Evolutionary conservation across 2,888 invertebrate species (phyloP), one percentile per base, ranked within the genome.

Genomic region (Bimastos eiseni): DNA sequence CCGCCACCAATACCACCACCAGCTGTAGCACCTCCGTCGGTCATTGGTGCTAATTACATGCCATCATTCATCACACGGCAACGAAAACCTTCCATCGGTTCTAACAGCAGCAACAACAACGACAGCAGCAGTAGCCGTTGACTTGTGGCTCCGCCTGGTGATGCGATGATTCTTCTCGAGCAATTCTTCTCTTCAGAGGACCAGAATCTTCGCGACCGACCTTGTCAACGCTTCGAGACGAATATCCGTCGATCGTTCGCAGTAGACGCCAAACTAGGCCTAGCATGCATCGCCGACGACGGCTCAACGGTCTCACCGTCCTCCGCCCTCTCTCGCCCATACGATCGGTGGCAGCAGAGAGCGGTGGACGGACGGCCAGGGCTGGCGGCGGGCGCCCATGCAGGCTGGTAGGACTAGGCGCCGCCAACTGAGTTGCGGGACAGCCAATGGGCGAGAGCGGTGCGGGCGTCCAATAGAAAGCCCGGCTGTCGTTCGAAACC

Each of bases 131-230:
- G 70, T 1, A 30, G 70, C 11, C 70, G 70, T 70, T 70, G 70
- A 70, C 70, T 70, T 70, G 70, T 70, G n/a, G n/a, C 70, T 70
- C 70, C 70, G 70, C 70, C 70, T 70, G 70, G 70, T n/a, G 70
- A 70, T 70, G n/a, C 70, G 70, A 70, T 70, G 30, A 30, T 70
- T n/a, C 70, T n/a, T 70, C 70, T 70, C 8, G 30, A 30, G 70
- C 70, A 30, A 70, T 70, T 70, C n/a, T 8, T 70, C 70, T 70
- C n/a, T 0, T 6, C 8, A 24, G 24, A 5, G 44, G 44, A 44
- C 44, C 17, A 44, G 24, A 24, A 49, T 24, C 70, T 15, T n/a
- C 30, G 3, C 13, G 8, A 17, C 17, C 30, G n/a, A 70, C 70
- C 49, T 49, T 49, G 49, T 49, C 49, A 49, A 49, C 49, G 49